Evolutionary conservation across 2,797 vertebrate genomes (phyloP).

Genomic region (Sebastes matsubarae): DNA sequence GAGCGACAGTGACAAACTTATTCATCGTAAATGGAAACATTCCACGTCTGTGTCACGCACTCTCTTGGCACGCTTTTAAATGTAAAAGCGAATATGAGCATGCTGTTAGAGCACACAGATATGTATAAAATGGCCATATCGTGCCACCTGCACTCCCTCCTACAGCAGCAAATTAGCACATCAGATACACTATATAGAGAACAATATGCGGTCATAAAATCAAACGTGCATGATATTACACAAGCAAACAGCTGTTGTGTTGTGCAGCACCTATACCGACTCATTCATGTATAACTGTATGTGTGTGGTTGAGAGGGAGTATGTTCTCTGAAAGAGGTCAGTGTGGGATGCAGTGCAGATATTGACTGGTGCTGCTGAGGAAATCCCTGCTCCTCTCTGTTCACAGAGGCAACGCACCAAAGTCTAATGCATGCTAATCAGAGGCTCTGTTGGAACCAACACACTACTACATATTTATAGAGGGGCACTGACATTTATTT

Average conservation of each 20-base stretch:
- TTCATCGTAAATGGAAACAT: conserved; percentile 31
- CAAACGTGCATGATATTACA: conserved; percentile 39
- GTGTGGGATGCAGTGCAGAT: conserved; percentile 52
- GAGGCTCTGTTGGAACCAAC: conserved; percentile 35
- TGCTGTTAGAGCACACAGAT: not conserved
- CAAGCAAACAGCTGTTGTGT: conserved; percentile 27
- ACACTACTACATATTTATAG: not conserved
- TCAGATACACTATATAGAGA: conserved; percentile 16
- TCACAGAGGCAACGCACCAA: conserved; percentile 59
- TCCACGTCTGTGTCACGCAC: not conserved
- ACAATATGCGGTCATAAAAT: conserved; percentile 38
- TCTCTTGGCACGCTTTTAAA: conserved; percentile 2
- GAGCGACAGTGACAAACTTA: conserved; percentile 40
- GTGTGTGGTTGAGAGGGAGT: conserved; percentile 13
- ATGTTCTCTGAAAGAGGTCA: conserved; percentile 55
- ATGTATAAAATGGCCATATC: conserved; percentile 26
- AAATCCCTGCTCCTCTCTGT: conserved; percentile 73
- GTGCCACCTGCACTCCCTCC: conserved; percentile 24
- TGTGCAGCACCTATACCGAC: conserved; percentile 6
- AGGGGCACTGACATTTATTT: not conserved
- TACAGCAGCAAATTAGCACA: conserved; percentile 1
- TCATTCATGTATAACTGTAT: not conserved
- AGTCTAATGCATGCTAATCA: conserved; percentile 72
- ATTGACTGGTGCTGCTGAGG: conserved; percentile 72
- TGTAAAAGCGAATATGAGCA: conserved; percentile 25